Evolutionary conservation across 2,113 vertebrate genomes (phyloP).

Genomic region (Peromyscus leucopus): DNA sequence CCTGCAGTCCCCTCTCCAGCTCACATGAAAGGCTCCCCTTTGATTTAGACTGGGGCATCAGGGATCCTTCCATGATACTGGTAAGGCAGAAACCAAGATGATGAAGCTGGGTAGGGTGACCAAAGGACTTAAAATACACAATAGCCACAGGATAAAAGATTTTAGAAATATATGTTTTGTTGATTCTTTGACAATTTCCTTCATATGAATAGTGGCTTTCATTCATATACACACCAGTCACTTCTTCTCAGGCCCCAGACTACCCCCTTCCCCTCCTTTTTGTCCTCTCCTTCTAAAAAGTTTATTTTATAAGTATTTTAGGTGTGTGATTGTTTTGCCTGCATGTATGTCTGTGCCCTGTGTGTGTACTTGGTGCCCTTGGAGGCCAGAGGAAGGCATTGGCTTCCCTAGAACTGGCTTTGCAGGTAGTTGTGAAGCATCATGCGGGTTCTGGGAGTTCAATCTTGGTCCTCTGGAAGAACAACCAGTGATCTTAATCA

Average conservation of each 20-base stretch:
- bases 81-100: neutral
- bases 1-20: neutral
- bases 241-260: too few species aligned
- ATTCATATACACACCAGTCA: too few species aligned
- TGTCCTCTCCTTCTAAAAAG: neutral
- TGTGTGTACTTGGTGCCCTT: neutral
- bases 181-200: neutral
- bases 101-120: neutral
- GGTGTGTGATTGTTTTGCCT: neutral
- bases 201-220: neutral
- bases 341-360: neutral
- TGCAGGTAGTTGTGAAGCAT: neutral
- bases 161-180: neutral
- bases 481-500: neutral
- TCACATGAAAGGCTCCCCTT: neutral
- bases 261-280: too few species aligned
- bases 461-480: neutral
- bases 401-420: neutral
- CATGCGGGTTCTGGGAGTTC: neutral
- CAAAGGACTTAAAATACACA: neutral
- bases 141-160: neutral
- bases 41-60: neutral
- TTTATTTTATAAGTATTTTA: neutral
- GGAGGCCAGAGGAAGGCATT: neutral
- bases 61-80: neutral